These are phyloP conservation scores for Adela reaumurella DNA, from an alignment of 2,888 invertebrate species.

Conservation along the genomic window DNA sequence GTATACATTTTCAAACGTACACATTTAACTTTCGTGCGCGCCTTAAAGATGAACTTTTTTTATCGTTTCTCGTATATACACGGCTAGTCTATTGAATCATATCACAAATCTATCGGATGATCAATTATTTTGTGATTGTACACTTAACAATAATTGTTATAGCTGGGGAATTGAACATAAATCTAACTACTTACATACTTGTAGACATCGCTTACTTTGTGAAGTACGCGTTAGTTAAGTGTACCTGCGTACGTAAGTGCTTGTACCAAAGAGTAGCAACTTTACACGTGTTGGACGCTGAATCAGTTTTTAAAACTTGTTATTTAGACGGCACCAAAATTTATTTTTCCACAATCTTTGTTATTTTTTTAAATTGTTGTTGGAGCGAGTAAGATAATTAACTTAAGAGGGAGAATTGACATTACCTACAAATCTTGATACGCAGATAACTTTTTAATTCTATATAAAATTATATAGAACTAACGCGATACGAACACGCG, in stretches of 20 bases:
- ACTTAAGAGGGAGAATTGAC: no score
- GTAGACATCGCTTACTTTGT: background rate
- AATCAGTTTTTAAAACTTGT: background rate
- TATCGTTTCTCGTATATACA: no score
- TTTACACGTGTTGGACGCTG: background rate
- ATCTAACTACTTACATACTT: background rate
- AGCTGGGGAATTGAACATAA: background rate
- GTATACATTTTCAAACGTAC: no score
- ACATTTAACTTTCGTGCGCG: no score
- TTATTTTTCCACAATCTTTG: background rate
- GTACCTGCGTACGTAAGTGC: no score
- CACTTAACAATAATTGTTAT: background rate
- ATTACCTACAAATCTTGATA: no score
- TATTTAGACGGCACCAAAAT: background rate
- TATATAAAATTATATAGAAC: background rate
- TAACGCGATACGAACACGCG: background rate
- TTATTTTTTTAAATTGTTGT: constrained; percentile 2
- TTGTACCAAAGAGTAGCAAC: background rate
- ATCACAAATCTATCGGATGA: background rate
- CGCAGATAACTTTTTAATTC: background rate
- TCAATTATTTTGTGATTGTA: background rate
- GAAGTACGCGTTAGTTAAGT: no score
- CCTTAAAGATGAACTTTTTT: no score
- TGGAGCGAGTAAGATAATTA: background rate
- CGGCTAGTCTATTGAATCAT: background rate